Evolutionary conservation across 2,888 invertebrate species (phyloP).

Genomic region (Lycia hirtaria): DNA sequence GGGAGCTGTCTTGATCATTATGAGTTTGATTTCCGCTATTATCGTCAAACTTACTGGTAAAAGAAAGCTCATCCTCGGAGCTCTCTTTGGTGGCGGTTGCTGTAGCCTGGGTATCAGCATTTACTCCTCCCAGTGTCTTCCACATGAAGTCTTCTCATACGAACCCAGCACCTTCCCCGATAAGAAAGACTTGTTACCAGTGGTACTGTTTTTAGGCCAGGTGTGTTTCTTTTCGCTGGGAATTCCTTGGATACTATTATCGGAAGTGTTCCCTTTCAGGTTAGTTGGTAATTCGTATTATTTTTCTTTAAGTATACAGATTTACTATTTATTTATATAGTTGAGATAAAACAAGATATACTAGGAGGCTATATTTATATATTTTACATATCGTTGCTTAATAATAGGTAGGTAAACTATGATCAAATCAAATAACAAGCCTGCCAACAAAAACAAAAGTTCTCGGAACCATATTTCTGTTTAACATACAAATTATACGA

Average conservation of each 20-base stretch:
- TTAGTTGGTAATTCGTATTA: constrained; percentile 54
- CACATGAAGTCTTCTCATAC: constrained; percentile 68
- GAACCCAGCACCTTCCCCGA: constrained; percentile 67
- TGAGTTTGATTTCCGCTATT: constrained; percentile 68
- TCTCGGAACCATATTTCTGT: too few species aligned
- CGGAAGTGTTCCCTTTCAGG: constrained; percentile 86
- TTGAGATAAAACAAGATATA: too few species aligned
- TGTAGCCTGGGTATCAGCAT: constrained; percentile 67
- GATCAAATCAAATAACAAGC: too few species aligned
- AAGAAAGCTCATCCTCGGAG: constrained; percentile 67
- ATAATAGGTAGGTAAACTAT: too few species aligned
- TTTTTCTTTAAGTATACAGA: too few species aligned
- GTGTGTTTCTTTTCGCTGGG: constrained; percentile 71
- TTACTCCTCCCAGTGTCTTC: constrained; percentile 58
- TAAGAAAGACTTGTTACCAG: constrained; percentile 69
- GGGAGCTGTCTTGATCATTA: constrained; percentile 66
- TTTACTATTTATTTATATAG: too few species aligned
- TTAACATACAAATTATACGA: too few species aligned
- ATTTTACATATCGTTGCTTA: too few species aligned
- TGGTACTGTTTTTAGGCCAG: constrained; percentile 70
- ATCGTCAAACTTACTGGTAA: constrained; percentile 72
- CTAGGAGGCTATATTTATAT: too few species aligned
- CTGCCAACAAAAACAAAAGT: too few species aligned
- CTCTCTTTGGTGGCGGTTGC: constrained; percentile 62
- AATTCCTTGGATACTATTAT: constrained; percentile 84